phyloP scores from a whole-genome alignment of 2,888 invertebrate genomes.

The Eilema depressum region DNA sequence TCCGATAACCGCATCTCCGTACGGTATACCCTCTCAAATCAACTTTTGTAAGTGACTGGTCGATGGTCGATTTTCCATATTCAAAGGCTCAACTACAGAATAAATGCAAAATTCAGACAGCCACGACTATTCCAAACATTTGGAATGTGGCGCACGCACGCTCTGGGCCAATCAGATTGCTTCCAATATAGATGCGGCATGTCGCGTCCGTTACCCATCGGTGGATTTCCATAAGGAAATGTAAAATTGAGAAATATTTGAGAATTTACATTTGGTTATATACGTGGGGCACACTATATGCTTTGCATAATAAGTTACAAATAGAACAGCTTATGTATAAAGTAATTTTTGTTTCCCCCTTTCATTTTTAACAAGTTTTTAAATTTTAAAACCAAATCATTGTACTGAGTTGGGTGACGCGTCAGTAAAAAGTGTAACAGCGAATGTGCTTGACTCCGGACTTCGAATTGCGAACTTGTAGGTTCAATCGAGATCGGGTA shows the following conservation, averaged over 20 bases:
- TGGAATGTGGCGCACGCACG: constrained; percentile 36
- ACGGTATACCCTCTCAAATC: background rate
- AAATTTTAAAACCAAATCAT: too few species aligned
- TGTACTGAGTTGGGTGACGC: too few species aligned
- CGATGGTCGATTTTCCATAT: background rate
- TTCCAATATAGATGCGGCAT: constrained; percentile 25
- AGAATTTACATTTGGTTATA: background rate
- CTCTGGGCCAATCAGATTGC: constrained; percentile 31
- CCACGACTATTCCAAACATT: constrained; percentile 16
- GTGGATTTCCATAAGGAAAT: constrained; percentile 3
- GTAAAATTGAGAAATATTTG: constrained; percentile 1
- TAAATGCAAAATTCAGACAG: constrained; percentile 26
- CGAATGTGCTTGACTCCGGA: too few species aligned
- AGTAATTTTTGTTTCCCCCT: too few species aligned
- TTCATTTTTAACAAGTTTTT: too few species aligned
- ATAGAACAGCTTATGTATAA: too few species aligned
- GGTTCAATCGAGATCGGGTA: too few species aligned
- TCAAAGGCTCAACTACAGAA: constrained; percentile 12
- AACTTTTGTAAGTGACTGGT: background rate
- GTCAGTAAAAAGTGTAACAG: too few species aligned
- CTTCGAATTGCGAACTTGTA: too few species aligned
- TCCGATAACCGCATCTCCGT: background rate
- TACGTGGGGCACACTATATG: background rate
- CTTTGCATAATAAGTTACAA: background rate
- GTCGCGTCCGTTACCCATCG: constrained; percentile 10